Evolutionary conservation across 2,888 invertebrate genomes (phyloP), one percentile per base, ranked within the genome.

Genomic region (Perithous albicinctus): DNA sequence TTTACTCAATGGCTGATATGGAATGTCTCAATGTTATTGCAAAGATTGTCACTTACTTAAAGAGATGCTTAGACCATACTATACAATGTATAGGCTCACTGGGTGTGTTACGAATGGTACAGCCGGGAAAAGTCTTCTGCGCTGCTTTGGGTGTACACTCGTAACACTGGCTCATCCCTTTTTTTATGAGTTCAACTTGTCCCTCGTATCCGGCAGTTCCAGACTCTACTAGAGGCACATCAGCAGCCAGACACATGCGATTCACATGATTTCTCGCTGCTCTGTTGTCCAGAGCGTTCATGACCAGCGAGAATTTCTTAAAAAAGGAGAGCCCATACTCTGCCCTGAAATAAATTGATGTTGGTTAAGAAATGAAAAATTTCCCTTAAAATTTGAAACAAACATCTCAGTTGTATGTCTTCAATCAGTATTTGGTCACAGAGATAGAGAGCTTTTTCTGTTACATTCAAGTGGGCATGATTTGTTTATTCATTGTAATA

Each of bases 11-110:
- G n/a, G n/a, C n/a, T n/a, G n/a, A n/a, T n/a, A n/a, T n/a, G n/a
- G n/a, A n/a, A n/a, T n/a, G n/a, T n/a, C n/a, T n/a, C n/a, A n/a
- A n/a, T n/a, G n/a, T n/a, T 18, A 35, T 12, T 18, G 10, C 18
- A 20, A 61, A 59, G 4, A 3, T 1, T 10, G 0, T 4, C 26
- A 93, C 95, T 94, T 93, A 97, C 97, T 99, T 99, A 93, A 99
- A 99, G 8, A 99, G 95, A 94, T 99, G 99, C 93, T 99, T 99
- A 0, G 99, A 97, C 99, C 99, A 99, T 20, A 99, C 99, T 86
- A 99, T 98, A 92, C 99, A 99, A 93, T 99, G 99, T 87, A 99
- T 99, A 0, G 98, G 98, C 92, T 99, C 99, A 0, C 99, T 99
- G 0, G 99, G 99, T 0, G 99, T 99, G 92, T 99, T 99, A 51